phyloP scores from a whole-genome alignment of 2,113 vertebrate genomes.

The Corydoras maculifer region DNA sequence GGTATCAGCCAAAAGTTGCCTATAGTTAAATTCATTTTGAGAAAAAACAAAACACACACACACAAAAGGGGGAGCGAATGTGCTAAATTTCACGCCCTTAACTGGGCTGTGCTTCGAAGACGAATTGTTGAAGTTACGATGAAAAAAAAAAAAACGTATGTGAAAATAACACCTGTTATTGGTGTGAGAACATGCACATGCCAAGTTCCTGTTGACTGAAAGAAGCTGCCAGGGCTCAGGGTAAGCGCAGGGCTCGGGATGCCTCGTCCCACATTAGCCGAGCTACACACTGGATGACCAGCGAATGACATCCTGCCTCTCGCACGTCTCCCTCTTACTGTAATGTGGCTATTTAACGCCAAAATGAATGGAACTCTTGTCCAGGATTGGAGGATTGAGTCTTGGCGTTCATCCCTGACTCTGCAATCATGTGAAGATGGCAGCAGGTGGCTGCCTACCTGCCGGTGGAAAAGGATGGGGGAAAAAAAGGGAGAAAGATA shows the following conservation, averaged over 20 bases:
- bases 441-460: constrained; percentile 44
- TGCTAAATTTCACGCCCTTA: constrained; percentile 43
- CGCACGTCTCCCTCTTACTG: neutral
- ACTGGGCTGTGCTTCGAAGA: constrained; percentile 36
- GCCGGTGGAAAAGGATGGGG: constrained; percentile 24
- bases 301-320: constrained; percentile 2
- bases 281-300: constrained; percentile 5
- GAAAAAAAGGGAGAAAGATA: constrained; percentile 27
- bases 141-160: constrained; percentile 37
- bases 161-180: constrained; percentile 48
- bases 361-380: constrained; percentile 20
- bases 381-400: constrained; percentile 25
- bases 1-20: constrained; percentile 31
- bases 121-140: constrained; percentile 36
- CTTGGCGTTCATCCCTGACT: constrained; percentile 37
- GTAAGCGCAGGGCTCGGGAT: constrained; percentile 30
- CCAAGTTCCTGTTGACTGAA: constrained; percentile 46
- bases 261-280: constrained; percentile 5
- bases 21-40: constrained; percentile 2
- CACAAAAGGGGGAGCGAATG: constrained; percentile 13
- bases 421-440: constrained; percentile 16
- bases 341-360: constrained; percentile 30
- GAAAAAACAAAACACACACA: neutral
- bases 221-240: constrained; percentile 34
- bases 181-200: constrained; percentile 30